phyloP scores from a whole-genome alignment of 2,797 vertebrate genomes.

The Notolepis coatsorum region DNA sequence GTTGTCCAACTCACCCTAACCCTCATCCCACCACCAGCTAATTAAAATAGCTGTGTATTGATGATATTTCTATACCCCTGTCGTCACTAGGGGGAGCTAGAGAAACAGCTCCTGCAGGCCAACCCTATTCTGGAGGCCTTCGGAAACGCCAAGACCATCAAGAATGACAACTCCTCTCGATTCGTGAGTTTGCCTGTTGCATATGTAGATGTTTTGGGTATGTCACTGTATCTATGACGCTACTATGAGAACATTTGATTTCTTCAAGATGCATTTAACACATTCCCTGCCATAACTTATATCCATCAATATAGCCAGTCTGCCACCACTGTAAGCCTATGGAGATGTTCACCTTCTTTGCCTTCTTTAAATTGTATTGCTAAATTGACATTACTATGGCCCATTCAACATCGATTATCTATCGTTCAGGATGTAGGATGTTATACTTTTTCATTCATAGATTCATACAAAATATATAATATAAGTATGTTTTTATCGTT shows the following conservation, averaged over 20 bases:
- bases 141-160: slow-evolving; percentile 98
- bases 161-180: slow-evolving; percentile 98
- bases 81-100: slow-evolving; percentile 93
- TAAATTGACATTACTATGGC: too few species aligned
- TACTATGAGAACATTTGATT: too few species aligned
- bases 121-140: slow-evolving; percentile 98
- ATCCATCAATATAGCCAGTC: too few species aligned
- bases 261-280: too few species aligned
- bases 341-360: too few species aligned
- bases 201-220: not conserved
- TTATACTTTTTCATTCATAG: too few species aligned
- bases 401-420: not conserved
- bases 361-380: too few species aligned
- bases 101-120: slow-evolving; percentile 97
- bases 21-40: not conserved
- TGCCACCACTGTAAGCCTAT: too few species aligned
- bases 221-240: not conserved
- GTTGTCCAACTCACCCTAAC: slow-evolving; percentile 2
- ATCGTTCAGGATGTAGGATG: too few species aligned
- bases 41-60: not conserved
- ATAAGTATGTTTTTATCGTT: too few species aligned
- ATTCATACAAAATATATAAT: too few species aligned
- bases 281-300: too few species aligned
- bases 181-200: slow-evolving; percentile 87
- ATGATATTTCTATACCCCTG: slow-evolving; percentile 35